Evolutionary conservation across 2,797 vertebrate genomes (phyloP).

Genomic region (Enteromius argenteus): DNA sequence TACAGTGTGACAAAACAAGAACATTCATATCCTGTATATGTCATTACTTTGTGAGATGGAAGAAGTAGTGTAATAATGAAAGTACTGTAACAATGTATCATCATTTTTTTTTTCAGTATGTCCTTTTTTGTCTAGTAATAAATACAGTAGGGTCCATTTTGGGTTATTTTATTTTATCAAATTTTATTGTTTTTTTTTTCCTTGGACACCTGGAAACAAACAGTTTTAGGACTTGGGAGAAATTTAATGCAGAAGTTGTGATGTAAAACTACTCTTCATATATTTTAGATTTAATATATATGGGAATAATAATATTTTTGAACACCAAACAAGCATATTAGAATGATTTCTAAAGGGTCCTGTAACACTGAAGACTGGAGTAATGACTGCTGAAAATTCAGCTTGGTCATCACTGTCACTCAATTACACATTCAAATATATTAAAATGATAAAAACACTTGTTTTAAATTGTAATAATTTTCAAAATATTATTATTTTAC

Average conservation of each 20-base stretch:
- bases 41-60: background rate
- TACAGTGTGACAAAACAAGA: background rate
- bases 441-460: background rate
- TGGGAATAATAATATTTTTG: too few species aligned
- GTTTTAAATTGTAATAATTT: background rate
- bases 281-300: background rate
- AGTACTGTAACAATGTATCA: background rate
- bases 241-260: background rate
- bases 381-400: background rate
- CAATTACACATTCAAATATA: background rate
- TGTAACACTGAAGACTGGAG: background rate
- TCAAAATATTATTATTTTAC: background rate
- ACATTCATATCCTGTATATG: background rate
- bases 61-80: background rate
- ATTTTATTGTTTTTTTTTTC: background rate
- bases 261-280: background rate
- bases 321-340: background rate
- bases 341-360: background rate
- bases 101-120: background rate
- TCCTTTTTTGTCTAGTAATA: background rate
- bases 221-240: background rate
- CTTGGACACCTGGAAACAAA: background rate
- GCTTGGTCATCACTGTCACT: background rate
- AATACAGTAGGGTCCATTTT: background rate
- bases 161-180: background rate